Conservation (phyloP, 2,888 invertebrate species). For the Ennomos erosarius region DNA sequence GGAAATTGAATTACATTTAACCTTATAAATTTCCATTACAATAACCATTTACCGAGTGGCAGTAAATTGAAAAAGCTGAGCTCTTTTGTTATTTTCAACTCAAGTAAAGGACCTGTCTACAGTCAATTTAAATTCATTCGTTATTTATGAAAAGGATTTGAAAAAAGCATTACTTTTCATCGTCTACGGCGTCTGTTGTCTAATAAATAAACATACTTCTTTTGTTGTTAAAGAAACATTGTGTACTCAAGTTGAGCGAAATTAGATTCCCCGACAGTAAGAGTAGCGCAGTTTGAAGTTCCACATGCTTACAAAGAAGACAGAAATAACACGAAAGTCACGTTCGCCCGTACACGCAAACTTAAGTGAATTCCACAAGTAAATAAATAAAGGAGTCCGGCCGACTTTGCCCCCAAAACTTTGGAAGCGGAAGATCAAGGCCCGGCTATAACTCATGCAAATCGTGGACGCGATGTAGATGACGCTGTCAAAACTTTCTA, state of each 20-base stretch:
- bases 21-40: too few relatives aligned
- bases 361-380: constrained; percentile 37
- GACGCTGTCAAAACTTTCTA: constrained; percentile 47
- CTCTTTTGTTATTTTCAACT: too few relatives aligned
- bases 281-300: constrained; percentile 5
- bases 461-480: constrained; percentile 57
- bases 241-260: constrained; percentile 1
- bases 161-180: too few relatives aligned
- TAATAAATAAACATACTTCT: neutral
- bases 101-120: too few relatives aligned
- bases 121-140: too few relatives aligned
- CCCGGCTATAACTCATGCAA: constrained; percentile 64
- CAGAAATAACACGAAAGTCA: constrained; percentile 19
- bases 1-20: neutral
- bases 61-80: too few relatives aligned
- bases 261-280: constrained; percentile 8
- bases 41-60: too few relatives aligned
- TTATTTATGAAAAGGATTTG: too few relatives aligned
- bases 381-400: constrained; percentile 49
- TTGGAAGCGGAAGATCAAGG: constrained; percentile 53
- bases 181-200: too few relatives aligned
- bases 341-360: constrained; percentile 15
- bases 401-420: constrained; percentile 44
- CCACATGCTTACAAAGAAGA: constrained; percentile 9
- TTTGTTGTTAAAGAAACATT: neutral